Percentiles rank a stretch among this genome's conserved stretches.
Evolutionary conservation across 2,888 invertebrate species (phyloP).

Genomic region (Caenorhabditis imperialis): DNA sequence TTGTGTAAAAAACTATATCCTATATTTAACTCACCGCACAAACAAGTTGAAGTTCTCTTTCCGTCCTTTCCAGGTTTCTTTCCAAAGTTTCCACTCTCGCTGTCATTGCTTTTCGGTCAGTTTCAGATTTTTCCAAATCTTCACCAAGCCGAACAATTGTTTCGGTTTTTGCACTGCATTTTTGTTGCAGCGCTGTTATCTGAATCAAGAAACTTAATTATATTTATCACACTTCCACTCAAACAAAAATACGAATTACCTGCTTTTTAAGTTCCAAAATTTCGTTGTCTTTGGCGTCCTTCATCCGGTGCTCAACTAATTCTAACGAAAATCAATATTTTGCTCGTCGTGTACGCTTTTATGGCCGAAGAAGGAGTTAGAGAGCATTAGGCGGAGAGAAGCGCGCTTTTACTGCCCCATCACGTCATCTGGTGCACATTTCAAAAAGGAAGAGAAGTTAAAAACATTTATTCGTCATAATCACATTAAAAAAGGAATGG

Average conservation of each 20-base stretch:
- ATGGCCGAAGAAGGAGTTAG: background rate
- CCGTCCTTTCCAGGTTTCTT: conserved; percentile 58
- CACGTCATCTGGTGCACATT: no score
- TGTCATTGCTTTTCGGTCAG: conserved; percentile 37
- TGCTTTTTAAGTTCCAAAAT: conserved; percentile 51
- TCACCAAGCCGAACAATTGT: conserved; percentile 65
- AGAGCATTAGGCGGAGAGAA: background rate
- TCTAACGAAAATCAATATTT: conserved; percentile 41
- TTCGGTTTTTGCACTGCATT: conserved; percentile 63
- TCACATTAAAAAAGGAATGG: no score
- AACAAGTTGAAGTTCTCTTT: conserved; percentile 47
- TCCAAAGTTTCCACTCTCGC: conserved; percentile 56
- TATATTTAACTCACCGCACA: conserved; percentile 44
- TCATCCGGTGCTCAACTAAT: conserved; percentile 12
- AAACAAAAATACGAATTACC: conserved; percentile 8
- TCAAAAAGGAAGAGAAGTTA: no score
- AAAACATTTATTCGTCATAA: no score
- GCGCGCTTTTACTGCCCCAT: no score
- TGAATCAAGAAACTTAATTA: conserved; percentile 10
- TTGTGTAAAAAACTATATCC: background rate
- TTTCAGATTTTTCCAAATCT: conserved; percentile 57
- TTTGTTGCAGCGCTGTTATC: conserved; percentile 57
- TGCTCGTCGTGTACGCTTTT: background rate
- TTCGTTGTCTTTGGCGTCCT: conserved; percentile 42
- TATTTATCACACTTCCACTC: background rate